Conservation (phyloP, 2,888 invertebrate genomes). For the Melieria omissa region DNA sequence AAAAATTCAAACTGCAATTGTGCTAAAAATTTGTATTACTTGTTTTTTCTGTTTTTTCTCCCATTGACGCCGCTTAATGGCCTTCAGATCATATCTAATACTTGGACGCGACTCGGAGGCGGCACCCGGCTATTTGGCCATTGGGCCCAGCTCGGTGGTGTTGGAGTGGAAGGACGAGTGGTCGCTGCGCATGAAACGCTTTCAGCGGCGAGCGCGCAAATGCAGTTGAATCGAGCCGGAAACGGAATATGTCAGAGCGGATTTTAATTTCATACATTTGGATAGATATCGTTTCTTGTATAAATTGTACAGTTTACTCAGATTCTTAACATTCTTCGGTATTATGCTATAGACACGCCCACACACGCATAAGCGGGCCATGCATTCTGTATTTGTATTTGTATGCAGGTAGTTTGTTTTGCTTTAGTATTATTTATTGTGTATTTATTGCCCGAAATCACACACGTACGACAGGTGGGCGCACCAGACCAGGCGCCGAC, state of each 20-base stretch:
- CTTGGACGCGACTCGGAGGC: constrained; percentile 64
- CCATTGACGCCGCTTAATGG: not conserved
- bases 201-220: constrained; percentile 65
- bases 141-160: constrained; percentile 64
- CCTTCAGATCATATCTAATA: constrained; percentile 61
- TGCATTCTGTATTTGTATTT: too few relatives aligned
- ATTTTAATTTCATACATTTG: constrained; percentile 65
- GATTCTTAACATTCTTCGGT: constrained; percentile 65
- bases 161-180: constrained; percentile 65
- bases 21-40: not conserved
- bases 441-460: too few relatives aligned
- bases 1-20: not conserved
- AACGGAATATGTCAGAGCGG: constrained; percentile 65
- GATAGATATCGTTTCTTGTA: constrained; percentile 65
- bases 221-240: constrained; percentile 67
- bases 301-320: constrained; percentile 67
- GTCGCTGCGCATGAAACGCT: constrained; percentile 65
- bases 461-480: too few relatives aligned
- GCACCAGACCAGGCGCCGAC: too few relatives aligned
- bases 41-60: not conserved
- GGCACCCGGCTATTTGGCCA: constrained; percentile 63
- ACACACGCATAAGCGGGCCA: too few relatives aligned
- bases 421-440: too few relatives aligned
- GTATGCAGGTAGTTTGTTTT: too few relatives aligned
- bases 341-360: constrained; percentile 59